phyloP scores from a whole-genome alignment of 1,140 invertebrate species.

The Platorchestia sp. region DNA sequence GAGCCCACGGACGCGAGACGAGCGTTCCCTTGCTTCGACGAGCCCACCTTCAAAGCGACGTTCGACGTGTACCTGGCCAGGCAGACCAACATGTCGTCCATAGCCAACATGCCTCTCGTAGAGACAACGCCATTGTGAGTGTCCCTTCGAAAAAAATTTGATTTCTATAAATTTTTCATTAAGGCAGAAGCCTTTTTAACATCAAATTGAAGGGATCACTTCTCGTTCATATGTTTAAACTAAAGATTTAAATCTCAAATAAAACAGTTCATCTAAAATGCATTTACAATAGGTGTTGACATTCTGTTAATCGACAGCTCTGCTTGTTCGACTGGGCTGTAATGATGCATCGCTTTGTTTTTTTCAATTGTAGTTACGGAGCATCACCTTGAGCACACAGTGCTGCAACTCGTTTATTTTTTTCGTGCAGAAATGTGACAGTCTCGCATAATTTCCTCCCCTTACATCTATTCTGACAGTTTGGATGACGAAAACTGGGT shows the following conservation, averaged over 20 bases:
- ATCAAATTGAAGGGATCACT: no score
- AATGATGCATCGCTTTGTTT: no score
- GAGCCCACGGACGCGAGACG: conserved; percentile 84
- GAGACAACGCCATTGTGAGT: conserved; percentile 43
- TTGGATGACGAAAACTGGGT: conserved; percentile 78
- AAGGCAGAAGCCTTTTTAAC: no score
- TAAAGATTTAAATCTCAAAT: no score
- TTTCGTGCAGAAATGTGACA: neutral
- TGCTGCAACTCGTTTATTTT: neutral
- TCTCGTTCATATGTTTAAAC: no score
- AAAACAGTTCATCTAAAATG: no score
- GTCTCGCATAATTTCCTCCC: neutral
- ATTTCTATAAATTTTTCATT: no score
- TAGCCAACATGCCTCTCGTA: conserved; percentile 86
- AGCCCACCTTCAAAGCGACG: conserved; percentile 89
- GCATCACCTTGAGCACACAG: no score
- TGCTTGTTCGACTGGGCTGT: no score
- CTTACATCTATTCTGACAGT: neutral
- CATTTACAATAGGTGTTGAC: no score
- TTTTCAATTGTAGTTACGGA: no score
- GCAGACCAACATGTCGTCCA: conserved; percentile 76
- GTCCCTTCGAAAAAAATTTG: neutral
- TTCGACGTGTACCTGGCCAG: conserved; percentile 83
- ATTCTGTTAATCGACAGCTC: no score
- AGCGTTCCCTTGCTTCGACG: conserved; percentile 92